Conservation (phyloP, 2,113 vertebrate species). For the Leiothrix lutea region DNA sequence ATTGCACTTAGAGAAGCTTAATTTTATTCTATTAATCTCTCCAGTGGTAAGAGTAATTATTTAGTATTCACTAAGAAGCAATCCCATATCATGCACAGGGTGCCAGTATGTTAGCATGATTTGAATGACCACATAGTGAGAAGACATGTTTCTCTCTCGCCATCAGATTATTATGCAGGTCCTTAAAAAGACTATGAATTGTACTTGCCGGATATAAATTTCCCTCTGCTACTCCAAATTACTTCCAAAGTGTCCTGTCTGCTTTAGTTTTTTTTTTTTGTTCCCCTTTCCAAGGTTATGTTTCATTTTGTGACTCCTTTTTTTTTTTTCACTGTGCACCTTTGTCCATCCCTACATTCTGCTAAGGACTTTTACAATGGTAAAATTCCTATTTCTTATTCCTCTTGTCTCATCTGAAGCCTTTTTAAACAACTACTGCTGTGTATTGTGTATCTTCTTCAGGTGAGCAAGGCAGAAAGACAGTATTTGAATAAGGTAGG, state of each 20-base stretch:
- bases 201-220: neutral
- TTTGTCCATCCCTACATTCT: neutral
- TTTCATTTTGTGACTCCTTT: neutral
- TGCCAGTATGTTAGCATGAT: constrained; percentile 7
- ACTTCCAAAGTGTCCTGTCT: neutral
- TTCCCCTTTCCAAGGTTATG: neutral
- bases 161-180: neutral
- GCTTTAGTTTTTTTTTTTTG: neutral
- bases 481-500: neutral
- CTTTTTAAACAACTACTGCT: neutral
- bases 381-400: neutral
- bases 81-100: constrained; percentile 28
- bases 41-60: constrained; percentile 48
- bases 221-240: neutral
- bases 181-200: neutral
- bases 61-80: constrained; percentile 22
- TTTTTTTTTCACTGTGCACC: fast-evolving
- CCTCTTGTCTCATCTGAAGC: neutral
- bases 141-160: constrained; percentile 2
- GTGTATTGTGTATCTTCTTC: neutral
- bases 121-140: constrained; percentile 44
- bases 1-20: constrained; percentile 44
- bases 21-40: constrained; percentile 56
- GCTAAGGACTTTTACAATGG: neutral
- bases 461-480: neutral